A percentile compares a stretch with the other conserved stretches of the same genome.
Evolutionary conservation across 2,797 vertebrate species (phyloP).

Genomic region (Helostoma temminkii): DNA sequence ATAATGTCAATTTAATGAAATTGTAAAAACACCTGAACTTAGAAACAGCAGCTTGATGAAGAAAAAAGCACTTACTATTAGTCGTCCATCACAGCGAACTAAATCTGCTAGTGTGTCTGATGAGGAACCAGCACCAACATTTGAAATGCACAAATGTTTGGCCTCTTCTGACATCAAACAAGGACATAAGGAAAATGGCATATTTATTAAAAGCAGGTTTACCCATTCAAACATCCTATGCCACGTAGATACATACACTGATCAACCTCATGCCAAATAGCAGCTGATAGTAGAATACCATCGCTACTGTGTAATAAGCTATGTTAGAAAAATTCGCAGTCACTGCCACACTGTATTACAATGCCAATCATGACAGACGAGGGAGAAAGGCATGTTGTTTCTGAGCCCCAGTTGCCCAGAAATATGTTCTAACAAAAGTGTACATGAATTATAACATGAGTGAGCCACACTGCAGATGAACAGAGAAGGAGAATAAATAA

Average conservation of each 20-base stretch:
- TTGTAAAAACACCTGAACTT: no score
- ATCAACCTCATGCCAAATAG: conserved; percentile 78
- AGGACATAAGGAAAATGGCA: conserved; percentile 71
- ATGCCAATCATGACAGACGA: conserved; percentile 62
- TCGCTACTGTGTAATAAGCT: conserved; percentile 55
- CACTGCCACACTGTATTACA: conserved; percentile 68
- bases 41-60: not conserved
- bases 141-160: conserved; percentile 6
- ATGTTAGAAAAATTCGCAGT: conserved; percentile 68
- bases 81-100: not conserved
- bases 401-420: conserved; percentile 60
- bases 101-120: not conserved
- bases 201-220: conserved; percentile 85
- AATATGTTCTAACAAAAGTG: conserved; percentile 43
- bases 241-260: conserved; percentile 62
- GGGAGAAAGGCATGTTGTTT: conserved; percentile 65
- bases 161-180: conserved; percentile 28
- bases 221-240: conserved; percentile 76
- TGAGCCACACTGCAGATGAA: conserved; percentile 51
- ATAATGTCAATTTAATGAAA: not conserved
- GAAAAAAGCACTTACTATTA: not conserved
- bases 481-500: conserved; percentile 36
- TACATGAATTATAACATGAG: conserved; percentile 50
- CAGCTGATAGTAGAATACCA: conserved; percentile 63
- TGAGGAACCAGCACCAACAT: conserved; percentile 11